phyloP scores from a whole-genome alignment of 2,888 invertebrate genomes.

The Andricus quercusramuli region DNA sequence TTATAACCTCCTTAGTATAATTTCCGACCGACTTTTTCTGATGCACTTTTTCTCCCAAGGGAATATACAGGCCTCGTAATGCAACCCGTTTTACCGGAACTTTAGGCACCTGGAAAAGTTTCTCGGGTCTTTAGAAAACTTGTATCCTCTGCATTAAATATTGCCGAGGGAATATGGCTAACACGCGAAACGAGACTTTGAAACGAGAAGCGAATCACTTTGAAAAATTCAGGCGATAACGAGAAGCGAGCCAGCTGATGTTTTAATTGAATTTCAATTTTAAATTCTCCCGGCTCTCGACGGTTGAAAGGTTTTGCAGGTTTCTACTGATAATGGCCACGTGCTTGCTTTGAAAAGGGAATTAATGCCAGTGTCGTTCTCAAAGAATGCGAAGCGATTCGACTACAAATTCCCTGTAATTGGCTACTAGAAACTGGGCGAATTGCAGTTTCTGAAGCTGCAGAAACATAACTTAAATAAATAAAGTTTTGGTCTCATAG shows the following conservation, averaged over 20 bases:
- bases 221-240: constrained; percentile 36
- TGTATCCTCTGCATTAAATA: constrained; percentile 31
- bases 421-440: constrained; percentile 16
- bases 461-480: constrained; percentile 32
- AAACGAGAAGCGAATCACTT: constrained; percentile 3
- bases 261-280: constrained; percentile 41
- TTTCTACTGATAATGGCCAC: constrained; percentile 16
- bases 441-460: neutral
- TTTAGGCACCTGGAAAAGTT: constrained; percentile 14
- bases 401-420: constrained; percentile 28
- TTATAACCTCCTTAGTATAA: constrained; percentile 13
- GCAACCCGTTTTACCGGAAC: constrained; percentile 6
- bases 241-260: constrained; percentile 25
- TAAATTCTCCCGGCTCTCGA: constrained; percentile 4
- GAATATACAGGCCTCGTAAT: constrained; percentile 4
- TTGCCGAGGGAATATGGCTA: constrained; percentile 7
- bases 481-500: constrained; percentile 22
- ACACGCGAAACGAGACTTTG: constrained; percentile 35
- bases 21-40: neutral
- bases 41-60: neutral
- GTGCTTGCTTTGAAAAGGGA: constrained; percentile 10
- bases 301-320: constrained; percentile 8
- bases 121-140: constrained; percentile 20
- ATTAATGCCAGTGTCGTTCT: constrained; percentile 10
- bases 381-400: neutral